phyloP scores from a whole-genome alignment of 2,113 vertebrate species.

The Pontoporia blainvillei region DNA sequence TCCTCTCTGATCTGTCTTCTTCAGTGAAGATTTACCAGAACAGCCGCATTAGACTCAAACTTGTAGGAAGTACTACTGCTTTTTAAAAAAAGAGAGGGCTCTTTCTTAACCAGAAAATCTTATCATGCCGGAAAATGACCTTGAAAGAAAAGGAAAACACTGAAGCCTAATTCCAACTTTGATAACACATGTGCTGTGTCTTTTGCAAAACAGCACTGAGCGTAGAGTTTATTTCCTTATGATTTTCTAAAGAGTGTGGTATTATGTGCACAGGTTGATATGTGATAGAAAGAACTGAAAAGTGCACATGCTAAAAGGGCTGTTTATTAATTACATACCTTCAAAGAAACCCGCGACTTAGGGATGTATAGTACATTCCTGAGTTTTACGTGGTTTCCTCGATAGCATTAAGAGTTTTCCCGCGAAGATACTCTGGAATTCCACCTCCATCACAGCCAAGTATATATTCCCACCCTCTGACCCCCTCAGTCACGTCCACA shows the following conservation, averaged over 20 bases:
- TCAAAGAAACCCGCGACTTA: conserved; percentile 44
- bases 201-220: not conserved
- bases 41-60: not conserved
- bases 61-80: not conserved
- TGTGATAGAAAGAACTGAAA: conserved; percentile 9
- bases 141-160: conserved; percentile 19
- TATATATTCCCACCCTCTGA: not conserved
- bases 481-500: not conserved
- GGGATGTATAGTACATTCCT: conserved; percentile 24
- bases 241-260: conserved; percentile 8
- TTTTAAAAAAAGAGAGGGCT: not conserved
- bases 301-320: not conserved
- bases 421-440: conserved; percentile 12
- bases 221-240: not conserved
- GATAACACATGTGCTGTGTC: not conserved
- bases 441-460: not conserved
- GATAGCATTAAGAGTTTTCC: not conserved
- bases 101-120: not conserved
- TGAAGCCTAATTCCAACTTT: not conserved
- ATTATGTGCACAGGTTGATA: not conserved
- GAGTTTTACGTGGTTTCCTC: conserved; percentile 11
- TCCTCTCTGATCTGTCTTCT: not conserved
- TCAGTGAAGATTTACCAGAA: not conserved
- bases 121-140: conserved; percentile 29
- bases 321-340: conserved; percentile 4